A percentile compares a stretch with the other conserved stretches of the same genome.
Evolutionary conservation across 1,140 invertebrate species (phyloP).

Genomic region (Ylistrum balloti): DNA sequence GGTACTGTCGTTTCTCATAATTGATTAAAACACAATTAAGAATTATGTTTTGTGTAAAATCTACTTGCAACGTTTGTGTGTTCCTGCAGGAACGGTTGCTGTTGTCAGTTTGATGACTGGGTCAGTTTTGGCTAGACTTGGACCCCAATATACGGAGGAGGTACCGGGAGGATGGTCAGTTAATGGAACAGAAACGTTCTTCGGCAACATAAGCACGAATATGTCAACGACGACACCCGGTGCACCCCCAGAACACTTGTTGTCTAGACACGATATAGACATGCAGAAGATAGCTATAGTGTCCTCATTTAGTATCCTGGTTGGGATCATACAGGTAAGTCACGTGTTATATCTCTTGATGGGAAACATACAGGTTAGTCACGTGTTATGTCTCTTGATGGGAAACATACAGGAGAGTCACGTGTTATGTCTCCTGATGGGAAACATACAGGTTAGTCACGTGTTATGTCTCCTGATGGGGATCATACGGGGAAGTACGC

Average conservation of each 20-base stretch:
- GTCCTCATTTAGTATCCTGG: constrained; percentile 70
- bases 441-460: background rate
- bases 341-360: background rate
- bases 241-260: background rate
- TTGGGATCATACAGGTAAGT: constrained; percentile 75
- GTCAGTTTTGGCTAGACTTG: constrained; percentile 70
- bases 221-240: constrained; percentile 34
- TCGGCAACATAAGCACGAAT: constrained; percentile 42
- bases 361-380: background rate
- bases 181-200: background rate
- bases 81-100: constrained; percentile 76
- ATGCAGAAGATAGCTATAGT: constrained; percentile 71
- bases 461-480: background rate
- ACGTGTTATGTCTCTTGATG: background rate
- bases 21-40: too few relatives aligned
- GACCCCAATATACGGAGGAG: constrained; percentile 50
- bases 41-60: too few relatives aligned
- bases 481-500: background rate
- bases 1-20: too few relatives aligned
- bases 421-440: background rate
- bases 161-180: constrained; percentile 15
- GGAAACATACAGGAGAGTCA: background rate
- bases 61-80: background rate
- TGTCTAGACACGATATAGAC: constrained; percentile 45
- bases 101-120: constrained; percentile 78